These are phyloP conservation scores for Boloria euphrosyne DNA, from an alignment of 2,888 invertebrate species.

Conservation along the genomic window DNA sequence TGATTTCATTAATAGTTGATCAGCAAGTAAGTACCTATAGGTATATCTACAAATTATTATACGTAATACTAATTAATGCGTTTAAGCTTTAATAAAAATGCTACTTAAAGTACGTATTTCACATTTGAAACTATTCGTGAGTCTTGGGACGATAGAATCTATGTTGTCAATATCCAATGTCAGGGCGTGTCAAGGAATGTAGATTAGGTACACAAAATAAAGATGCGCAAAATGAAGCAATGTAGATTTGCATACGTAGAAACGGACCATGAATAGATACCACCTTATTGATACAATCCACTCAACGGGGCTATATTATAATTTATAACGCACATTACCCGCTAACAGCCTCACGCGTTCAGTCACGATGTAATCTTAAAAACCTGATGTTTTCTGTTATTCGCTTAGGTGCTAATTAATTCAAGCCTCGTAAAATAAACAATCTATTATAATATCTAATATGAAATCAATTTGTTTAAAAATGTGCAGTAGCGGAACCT, in stretches of 20 bases:
- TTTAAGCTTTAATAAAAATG: too few species aligned
- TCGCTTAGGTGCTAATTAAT: not conserved
- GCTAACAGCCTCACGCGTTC: conserved; percentile 11
- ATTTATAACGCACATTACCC: conserved; percentile 17
- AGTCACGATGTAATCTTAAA: conserved; percentile 15
- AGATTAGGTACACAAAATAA: conserved; percentile 2
- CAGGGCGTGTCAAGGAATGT: conserved; percentile 47
- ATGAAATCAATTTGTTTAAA: not conserved
- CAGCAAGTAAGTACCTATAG: too few species aligned
- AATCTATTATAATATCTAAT: conserved; percentile 16
- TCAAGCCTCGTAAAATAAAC: conserved; percentile 8
- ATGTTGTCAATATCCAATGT: conserved; percentile 52
- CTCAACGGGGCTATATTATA: not conserved
- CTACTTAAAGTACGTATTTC: not conserved
- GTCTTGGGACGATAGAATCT: conserved; percentile 39
- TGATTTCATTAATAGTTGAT: too few species aligned
- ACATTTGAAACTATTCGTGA: conserved; percentile 9
- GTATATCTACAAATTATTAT: not conserved
- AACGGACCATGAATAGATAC: conserved; percentile 26
- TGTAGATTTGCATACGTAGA: conserved; percentile 15
- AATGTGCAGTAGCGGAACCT: conserved; percentile 21
- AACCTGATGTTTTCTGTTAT: conserved; percentile 20
- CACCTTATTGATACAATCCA: conserved; percentile 1
- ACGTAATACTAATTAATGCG: not conserved
- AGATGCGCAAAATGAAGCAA: conserved; percentile 13